These are phyloP conservation scores for Pomatostomus ruficeps DNA, from an alignment of 2,113 vertebrate species.

Conservation along the genomic window DNA sequence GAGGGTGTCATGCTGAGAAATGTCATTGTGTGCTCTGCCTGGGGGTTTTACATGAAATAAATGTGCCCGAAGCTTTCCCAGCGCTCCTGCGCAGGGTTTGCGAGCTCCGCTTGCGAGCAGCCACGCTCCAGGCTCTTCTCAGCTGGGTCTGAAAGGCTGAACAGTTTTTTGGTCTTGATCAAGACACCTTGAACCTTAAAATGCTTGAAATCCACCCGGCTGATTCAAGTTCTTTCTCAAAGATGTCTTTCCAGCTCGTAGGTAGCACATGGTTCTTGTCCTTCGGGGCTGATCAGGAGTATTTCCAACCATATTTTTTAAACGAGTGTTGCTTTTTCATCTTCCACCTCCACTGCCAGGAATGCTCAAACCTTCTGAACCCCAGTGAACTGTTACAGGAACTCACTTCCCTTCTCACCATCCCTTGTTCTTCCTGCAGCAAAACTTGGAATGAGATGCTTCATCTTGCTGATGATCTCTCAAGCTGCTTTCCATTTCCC, in stretches of 20 bases:
- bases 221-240: neutral
- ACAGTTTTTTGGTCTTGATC: neutral
- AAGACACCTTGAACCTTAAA: neutral
- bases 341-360: neutral
- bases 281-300: neutral
- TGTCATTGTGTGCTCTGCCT: neutral
- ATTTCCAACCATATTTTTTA: neutral
- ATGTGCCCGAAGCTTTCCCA: neutral
- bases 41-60: neutral
- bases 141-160: neutral
- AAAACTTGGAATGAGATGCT: neutral
- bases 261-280: neutral
- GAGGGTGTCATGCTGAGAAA: constrained; percentile 31
- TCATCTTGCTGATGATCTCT: neutral
- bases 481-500: neutral
- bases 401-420: neutral
- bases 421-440: neutral
- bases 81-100: neutral
- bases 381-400: neutral
- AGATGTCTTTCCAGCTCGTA: neutral
- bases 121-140: neutral
- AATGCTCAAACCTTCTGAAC: neutral
- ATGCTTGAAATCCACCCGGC: neutral
- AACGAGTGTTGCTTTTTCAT: neutral
- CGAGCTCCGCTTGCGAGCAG: neutral